Conservation (phyloP, 1,140 invertebrate genomes). For the Monochamus saltuarius region DNA sequence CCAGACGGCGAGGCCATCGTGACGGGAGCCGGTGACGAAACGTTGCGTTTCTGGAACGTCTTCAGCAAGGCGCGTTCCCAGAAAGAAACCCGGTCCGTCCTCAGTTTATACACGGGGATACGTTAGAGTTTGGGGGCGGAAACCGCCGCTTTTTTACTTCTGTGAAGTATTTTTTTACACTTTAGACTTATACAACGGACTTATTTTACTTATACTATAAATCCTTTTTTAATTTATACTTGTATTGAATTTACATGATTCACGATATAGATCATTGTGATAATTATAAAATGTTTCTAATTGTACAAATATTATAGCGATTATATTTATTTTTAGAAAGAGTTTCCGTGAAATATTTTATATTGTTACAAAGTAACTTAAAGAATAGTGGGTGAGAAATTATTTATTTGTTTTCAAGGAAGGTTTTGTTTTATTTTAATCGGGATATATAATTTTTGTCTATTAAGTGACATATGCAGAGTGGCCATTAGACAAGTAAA, state of each 20-base stretch:
- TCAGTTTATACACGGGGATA: constrained; percentile 93
- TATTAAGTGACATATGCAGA: background rate
- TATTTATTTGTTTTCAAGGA: background rate
- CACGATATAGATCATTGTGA: background rate
- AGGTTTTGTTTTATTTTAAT: background rate
- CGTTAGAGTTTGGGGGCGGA: constrained; percentile 54
- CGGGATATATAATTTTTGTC: background rate
- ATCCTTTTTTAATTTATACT: constrained; percentile 3
- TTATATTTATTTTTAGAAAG: background rate
- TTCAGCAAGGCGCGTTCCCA: constrained; percentile 96
- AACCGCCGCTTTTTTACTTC: constrained; percentile 4
- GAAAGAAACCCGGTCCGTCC: constrained; percentile 94
- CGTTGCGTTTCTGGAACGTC: constrained; percentile 98
- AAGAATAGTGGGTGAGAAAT: background rate
- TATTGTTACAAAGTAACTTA: constrained; percentile 12
- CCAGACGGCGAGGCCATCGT: constrained; percentile 99
- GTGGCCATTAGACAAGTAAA: background rate
- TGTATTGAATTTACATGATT: constrained; percentile 10
- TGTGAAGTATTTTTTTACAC: constrained; percentile 11
- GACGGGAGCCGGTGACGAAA: constrained; percentile 98
- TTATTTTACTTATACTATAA: constrained; percentile 1
- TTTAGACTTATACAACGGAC: background rate
- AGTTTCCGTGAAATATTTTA: constrained; percentile 10
- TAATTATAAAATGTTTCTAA: background rate
- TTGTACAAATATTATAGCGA: constrained; percentile 4